Base-by-base conservation (phyloP, 2,113 vertebrate genomes). In the Orientallactaga bullata region DNA sequence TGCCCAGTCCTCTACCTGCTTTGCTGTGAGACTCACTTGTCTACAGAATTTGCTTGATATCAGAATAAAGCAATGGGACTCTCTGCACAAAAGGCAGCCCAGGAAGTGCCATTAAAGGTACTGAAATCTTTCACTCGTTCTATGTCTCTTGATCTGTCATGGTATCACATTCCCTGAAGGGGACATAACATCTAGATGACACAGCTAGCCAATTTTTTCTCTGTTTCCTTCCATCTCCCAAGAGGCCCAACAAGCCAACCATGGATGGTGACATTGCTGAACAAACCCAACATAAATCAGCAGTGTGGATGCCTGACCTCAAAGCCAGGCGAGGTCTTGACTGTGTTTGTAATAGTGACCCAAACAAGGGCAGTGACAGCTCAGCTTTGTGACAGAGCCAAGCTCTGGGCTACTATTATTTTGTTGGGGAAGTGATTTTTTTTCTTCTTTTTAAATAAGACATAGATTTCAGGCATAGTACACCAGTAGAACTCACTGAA, bases 271-370 rank as follows among this genome's bases (percentile, higher is more conserved):
- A 55, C 21, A 6, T 1, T 16, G 26, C 42, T 76, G 58, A 51
- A 76, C n/a, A 79, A 18, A 66, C 35, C 73, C 61, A 80, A 12
- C 0, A 10, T 39, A 73, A 47, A 63, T 72, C 73, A 66, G 42
- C 21, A 74, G 37, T 4, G 7, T 32, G 30, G 71, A 17, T 0
- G 1, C 0, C n/a, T 24, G 24, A 37, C 66, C 32, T 39, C 0
- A 88, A 39, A 10, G 20, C 32, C 28, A 28, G 0, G 7, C 79
- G 76, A 30, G 30, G 5, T 11, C 51, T 83, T 35, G 39, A 85
- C 21, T 20, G 37, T 8, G 3, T 72, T 65, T 28, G 30, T n/a
- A 20, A 42, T 74, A 11, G 42, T 1, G 35, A 26, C 18, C n/a
- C 63, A 74, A 26, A 90, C 23, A 47, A 51, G 69, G 15, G 0